Evolutionary conservation across 2,113 vertebrate species (phyloP).

Genomic region (Chascanopsetta lugubris): DNA sequence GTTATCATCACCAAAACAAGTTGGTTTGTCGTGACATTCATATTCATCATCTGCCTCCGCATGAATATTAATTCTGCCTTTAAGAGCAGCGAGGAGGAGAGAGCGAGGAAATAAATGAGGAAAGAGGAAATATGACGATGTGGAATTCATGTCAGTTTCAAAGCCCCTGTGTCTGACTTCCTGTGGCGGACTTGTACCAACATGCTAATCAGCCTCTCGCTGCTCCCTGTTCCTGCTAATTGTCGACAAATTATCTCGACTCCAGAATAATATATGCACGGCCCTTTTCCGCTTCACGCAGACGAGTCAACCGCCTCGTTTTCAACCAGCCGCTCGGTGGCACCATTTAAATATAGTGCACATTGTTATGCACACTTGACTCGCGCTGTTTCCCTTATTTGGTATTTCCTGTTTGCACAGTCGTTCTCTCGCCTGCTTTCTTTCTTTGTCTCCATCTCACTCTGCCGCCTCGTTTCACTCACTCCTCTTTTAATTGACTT

Average conservation of each 20-base stretch:
- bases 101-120: conserved; percentile 52
- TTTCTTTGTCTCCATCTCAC: conserved; percentile 25
- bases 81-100: conserved; percentile 40
- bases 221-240: conserved; percentile 72
- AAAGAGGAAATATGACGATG: conserved; percentile 55
- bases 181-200: conserved; percentile 68
- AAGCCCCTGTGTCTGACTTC: conserved; percentile 71
- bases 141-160: conserved; percentile 74
- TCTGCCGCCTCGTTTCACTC: conserved; percentile 11
- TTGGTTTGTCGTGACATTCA: conserved; percentile 67
- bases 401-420: conserved; percentile 33
- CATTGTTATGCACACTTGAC: conserved; percentile 63
- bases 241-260: conserved; percentile 80
- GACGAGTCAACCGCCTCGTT: conserved; percentile 54
- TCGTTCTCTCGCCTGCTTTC: conserved; percentile 30
- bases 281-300: conserved; percentile 55
- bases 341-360: conserved; percentile 65
- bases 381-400: conserved; percentile 24
- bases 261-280: conserved; percentile 86
- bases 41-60: conserved; percentile 69
- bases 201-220: conserved; percentile 76
- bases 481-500: conserved; percentile 56
- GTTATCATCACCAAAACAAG: conserved; percentile 68
- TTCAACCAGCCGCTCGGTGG: conserved; percentile 67
- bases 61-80: conserved; percentile 75